A percentile compares a stretch with the other conserved stretches of the same genome.
phyloP scores from a whole-genome alignment of 2,797 vertebrate genomes.

The Danio jaintianensis region DNA sequence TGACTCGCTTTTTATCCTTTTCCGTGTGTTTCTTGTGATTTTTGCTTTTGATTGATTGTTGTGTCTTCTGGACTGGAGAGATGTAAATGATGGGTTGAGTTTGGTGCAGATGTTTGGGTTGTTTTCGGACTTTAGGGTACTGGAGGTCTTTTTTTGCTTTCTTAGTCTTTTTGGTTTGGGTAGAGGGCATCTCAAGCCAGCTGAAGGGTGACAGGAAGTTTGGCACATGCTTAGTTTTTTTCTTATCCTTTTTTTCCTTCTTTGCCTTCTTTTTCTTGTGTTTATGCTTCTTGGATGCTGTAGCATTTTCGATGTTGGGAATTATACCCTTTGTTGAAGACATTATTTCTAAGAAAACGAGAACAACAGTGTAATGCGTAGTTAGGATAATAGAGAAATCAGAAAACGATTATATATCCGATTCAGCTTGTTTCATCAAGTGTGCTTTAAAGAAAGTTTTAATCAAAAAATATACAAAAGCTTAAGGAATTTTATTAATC shows the following conservation, averaged over 20 bases:
- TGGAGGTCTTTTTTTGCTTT: not conserved
- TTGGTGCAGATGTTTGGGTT: not conserved
- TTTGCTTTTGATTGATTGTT: not conserved
- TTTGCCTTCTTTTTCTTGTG: constrained; percentile 63
- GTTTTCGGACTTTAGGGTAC: constrained; percentile 27
- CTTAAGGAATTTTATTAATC: no score
- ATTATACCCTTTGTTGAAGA: constrained; percentile 23
- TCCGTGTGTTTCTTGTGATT: constrained; percentile 30
- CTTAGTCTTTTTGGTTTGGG: constrained; percentile 57
- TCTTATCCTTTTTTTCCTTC: constrained; percentile 55
- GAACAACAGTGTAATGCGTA: not conserved
- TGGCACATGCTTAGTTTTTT: constrained; percentile 36
- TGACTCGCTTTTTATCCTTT: constrained; percentile 72
- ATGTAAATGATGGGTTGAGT: not conserved
- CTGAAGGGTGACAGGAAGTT: constrained; percentile 13
- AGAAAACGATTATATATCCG: not conserved
- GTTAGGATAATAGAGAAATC: not conserved
- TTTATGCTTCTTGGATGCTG: constrained; percentile 39
- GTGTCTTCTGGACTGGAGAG: not conserved
- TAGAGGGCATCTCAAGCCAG: not conserved
- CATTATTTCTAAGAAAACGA: constrained; percentile 47
- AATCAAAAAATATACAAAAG: no score
- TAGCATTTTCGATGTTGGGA: constrained; percentile 29
- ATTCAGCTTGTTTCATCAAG: not conserved
- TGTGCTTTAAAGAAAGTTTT: not conserved